A percentile compares a stretch with the other conserved stretches of the same genome.
Conservation (phyloP, 2,888 invertebrate genomes). For the Chrysomela aeneicollis region DNA sequence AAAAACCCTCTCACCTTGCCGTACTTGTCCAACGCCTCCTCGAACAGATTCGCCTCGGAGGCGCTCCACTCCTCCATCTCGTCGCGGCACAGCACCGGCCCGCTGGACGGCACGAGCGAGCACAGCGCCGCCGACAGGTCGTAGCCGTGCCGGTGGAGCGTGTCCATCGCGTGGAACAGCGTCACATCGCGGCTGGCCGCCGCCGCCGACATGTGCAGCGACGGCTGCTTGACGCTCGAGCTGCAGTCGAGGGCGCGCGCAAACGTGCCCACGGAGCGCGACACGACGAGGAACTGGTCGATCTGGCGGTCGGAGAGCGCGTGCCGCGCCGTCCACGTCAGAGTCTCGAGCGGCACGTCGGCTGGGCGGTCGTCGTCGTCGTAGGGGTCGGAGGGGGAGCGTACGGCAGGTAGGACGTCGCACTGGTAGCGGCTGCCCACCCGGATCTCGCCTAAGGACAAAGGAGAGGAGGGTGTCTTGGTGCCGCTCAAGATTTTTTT, state of each 20-base stretch:
- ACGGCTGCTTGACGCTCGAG: conserved; percentile 97
- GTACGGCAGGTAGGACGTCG: conserved; percentile 83
- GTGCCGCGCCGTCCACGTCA: conserved; percentile 95
- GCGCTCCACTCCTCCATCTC: conserved; percentile 99
- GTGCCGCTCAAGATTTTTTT: no score
- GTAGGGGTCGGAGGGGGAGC: conserved; percentile 78
- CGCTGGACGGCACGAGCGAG: conserved; percentile 92
- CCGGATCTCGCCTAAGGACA: conserved; percentile 75
- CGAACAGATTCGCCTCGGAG: conserved; percentile 98
- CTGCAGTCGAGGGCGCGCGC: conserved; percentile 99
- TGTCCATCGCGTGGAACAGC: conserved; percentile 98
- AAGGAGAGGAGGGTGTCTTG: no score
- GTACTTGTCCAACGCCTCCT: conserved; percentile 97
- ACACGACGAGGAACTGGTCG: conserved; percentile 96
- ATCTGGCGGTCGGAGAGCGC: conserved; percentile 93
- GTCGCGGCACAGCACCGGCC: conserved; percentile 95
- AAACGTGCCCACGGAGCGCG: conserved; percentile 96
- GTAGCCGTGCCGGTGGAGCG: conserved; percentile 87
- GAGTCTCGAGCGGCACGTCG: conserved; percentile 77
- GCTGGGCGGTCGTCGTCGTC: conserved; percentile 46
- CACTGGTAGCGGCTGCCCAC: conserved; percentile 79
- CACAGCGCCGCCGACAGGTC: conserved; percentile 91
- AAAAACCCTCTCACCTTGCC: conserved; percentile 73
- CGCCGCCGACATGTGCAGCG: conserved; percentile 98
- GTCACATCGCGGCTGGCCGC: conserved; percentile 99